Evolutionary conservation across 2,888 invertebrate species (phyloP).

Genomic region (Drosophila conformis): DNA sequence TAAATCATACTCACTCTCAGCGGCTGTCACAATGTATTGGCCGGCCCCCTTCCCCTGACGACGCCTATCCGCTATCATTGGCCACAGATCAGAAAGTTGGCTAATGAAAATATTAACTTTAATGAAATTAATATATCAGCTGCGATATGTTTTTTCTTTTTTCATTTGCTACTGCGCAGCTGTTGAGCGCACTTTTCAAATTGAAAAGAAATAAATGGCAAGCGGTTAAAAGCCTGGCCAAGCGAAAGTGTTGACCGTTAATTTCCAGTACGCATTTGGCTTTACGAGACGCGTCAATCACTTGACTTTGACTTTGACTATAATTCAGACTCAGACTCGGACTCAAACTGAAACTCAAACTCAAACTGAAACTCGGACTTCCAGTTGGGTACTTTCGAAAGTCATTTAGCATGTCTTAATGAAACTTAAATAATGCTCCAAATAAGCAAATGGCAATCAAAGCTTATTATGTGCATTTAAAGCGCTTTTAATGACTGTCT

Average conservation of each 20-base stretch:
- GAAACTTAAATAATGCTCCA: constrained; percentile 76
- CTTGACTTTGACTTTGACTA: constrained; percentile 56
- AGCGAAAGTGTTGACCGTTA: constrained; percentile 75
- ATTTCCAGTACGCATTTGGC: constrained; percentile 73
- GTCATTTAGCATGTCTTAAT: constrained; percentile 78
- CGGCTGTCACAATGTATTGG: constrained; percentile 53
- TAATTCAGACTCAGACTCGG: constrained; percentile 35
- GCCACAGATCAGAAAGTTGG: constrained; percentile 65
- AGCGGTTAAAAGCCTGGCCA: constrained; percentile 36
- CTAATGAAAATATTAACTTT: constrained; percentile 77
- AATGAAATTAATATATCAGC: constrained; percentile 76
- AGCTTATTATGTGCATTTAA: constrained; percentile 64
- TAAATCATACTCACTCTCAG: constrained; percentile 62
- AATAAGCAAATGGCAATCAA: constrained; percentile 77
- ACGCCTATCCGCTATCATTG: constrained; percentile 54
- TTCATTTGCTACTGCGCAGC: constrained; percentile 2
- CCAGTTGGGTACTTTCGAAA: constrained; percentile 66
- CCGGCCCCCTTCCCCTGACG: constrained; percentile 23
- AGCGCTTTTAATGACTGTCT: constrained; percentile 57
- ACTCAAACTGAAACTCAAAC: constrained; percentile 9
- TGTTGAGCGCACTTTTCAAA: constrained; percentile 40
- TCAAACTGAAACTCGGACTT: constrained; percentile 5
- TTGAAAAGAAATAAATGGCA: constrained; percentile 58
- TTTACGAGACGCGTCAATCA: constrained; percentile 55
- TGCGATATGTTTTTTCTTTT: constrained; percentile 1